A percentile compares a stretch with the other conserved stretches of the same genome.
phyloP scores from a whole-genome alignment of 2,797 vertebrate species.

The Pristis pectinata region DNA sequence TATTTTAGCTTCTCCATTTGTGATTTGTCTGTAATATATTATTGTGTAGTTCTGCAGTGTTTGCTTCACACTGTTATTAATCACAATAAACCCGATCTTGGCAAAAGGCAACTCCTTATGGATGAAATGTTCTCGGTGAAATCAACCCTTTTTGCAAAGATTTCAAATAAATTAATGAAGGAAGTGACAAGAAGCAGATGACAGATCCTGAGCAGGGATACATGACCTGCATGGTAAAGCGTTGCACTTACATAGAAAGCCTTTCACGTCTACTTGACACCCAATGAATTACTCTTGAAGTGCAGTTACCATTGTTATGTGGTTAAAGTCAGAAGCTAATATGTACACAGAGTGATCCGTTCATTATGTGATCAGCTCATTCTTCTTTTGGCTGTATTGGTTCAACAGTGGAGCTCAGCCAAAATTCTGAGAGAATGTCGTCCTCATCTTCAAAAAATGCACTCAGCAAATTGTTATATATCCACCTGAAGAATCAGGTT shows the following conservation, averaged over 20 bases:
- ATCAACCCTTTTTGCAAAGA: not conserved
- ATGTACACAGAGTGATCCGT: not conserved
- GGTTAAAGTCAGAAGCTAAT: not conserved
- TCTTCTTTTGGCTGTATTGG: not conserved
- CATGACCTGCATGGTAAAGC: not conserved
- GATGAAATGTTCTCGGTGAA: not conserved
- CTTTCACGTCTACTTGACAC: not conserved
- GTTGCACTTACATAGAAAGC: not conserved
- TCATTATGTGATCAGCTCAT: no score
- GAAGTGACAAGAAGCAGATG: not conserved
- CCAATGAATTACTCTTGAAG: not conserved
- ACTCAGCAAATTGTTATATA: not conserved
- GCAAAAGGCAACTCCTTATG: not conserved
- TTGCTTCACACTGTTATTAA: not conserved
- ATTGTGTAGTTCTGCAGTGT: not conserved
- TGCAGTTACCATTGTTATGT: not conserved
- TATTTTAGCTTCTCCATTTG: constrained; percentile 24
- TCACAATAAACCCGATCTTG: not conserved
- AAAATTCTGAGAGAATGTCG: not conserved
- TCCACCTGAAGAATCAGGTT: not conserved
- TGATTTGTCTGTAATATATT: not conserved
- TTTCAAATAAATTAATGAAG: constrained; percentile 7
- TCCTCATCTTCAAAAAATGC: not conserved
- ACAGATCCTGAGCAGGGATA: not conserved
- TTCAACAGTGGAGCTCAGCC: not conserved